Evolutionary conservation across 2,113 vertebrate species (phyloP).

Genomic region (Gambusia affinis): DNA sequence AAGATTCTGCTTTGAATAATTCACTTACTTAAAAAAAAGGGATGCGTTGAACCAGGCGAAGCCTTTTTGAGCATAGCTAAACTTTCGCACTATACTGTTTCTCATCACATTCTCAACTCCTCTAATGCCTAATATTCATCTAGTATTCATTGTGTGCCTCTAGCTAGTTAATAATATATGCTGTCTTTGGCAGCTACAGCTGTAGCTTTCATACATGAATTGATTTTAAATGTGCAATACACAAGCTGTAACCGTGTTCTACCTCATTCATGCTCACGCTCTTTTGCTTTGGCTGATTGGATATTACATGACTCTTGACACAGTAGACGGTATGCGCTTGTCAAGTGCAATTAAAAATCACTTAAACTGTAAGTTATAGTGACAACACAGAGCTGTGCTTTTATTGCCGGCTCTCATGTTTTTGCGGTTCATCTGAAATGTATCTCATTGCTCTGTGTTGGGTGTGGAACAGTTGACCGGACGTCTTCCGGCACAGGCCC

Average conservation of each 20-base stretch:
- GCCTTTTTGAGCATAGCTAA: conserved; percentile 14
- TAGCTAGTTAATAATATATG: conserved; percentile 61
- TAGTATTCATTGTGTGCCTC: conserved; percentile 41
- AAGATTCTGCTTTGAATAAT: not conserved
- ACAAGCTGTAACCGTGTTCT: conserved; percentile 30
- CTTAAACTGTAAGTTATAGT: not conserved
- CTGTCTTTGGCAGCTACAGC: conserved; percentile 44
- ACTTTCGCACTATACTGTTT: conserved; percentile 35
- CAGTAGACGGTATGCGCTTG: conserved; percentile 6
- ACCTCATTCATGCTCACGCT: not conserved
- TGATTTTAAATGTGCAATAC: conserved; percentile 56
- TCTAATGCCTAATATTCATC: conserved; percentile 49
- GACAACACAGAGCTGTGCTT: conserved; percentile 9
- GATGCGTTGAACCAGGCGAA: conserved; percentile 8
- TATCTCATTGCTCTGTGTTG: conserved; percentile 21
- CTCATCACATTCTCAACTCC: conserved; percentile 40
- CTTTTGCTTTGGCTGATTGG: conserved; percentile 18
- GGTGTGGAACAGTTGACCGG: not conserved
- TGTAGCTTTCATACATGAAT: conserved; percentile 38
- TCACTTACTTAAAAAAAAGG: not conserved
- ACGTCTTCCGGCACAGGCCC: conserved; percentile 20
- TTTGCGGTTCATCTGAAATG: conserved; percentile 6
- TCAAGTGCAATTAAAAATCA: conserved; percentile 10
- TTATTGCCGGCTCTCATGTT: not conserved
- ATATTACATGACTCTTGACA: conserved; percentile 1